Percentiles rank a stretch among this genome's conserved stretches.
phyloP scores from a whole-genome alignment of 92 coral and sea anemone genomes.

The Micromussa lordhowensis region DNA sequence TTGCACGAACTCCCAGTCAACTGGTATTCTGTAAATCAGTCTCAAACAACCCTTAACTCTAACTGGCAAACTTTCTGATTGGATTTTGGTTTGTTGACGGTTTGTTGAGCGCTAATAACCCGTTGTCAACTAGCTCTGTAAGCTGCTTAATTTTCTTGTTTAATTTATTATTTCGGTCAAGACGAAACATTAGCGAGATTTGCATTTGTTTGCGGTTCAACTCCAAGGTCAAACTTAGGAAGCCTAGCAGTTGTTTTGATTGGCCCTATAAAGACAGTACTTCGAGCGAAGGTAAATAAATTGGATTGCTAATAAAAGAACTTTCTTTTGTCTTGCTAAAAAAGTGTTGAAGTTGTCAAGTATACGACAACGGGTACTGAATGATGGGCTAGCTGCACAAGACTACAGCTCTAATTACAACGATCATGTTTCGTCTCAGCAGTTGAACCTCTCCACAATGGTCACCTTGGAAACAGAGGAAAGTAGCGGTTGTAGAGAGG shows the following conservation, averaged over 20 bases:
- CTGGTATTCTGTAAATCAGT: neutral
- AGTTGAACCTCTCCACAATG: too few relatives aligned
- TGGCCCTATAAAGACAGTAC: conserved; percentile 1
- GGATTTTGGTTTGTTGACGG: neutral
- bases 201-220: conserved; percentile 11
- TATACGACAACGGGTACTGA: neutral
- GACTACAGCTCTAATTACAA: neutral
- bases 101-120: neutral
- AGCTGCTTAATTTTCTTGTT: conserved; percentile 1
- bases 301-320: neutral
- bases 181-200: conserved; percentile 13
- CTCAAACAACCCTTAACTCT: neutral
- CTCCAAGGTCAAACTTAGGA: conserved; percentile 1
- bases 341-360: neutral
- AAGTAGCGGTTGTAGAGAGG: too few relatives aligned
- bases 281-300: conserved; percentile 9
- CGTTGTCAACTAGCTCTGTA: neutral
- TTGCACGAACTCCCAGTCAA: neutral
- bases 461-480: too few relatives aligned
- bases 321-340: neutral
- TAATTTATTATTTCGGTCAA: conserved; percentile 3
- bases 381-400: neutral
- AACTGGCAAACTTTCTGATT: neutral
- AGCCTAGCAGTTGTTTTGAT: neutral
- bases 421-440: too few relatives aligned